Evolutionary conservation across 2,888 invertebrate genomes (phyloP).

Genomic region (Mellilla xanthometata): DNA sequence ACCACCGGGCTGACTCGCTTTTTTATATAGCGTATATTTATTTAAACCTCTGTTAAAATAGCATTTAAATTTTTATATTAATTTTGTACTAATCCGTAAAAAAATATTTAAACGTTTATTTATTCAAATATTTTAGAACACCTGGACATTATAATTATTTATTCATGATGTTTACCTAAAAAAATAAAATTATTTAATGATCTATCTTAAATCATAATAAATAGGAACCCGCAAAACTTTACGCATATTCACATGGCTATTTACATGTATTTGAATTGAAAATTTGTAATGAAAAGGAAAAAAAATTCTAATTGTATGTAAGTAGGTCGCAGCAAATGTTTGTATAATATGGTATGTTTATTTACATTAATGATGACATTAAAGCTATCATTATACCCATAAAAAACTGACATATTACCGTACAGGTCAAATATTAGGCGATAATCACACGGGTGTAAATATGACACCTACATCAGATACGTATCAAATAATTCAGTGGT

Average conservation of each 20-base stretch:
- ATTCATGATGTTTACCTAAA: constrained; percentile 8
- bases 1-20: no score
- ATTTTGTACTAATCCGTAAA: no score
- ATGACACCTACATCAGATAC: background rate
- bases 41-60: no score
- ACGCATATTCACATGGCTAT: constrained; percentile 20
- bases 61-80: no score
- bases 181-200: constrained; percentile 11
- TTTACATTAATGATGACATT: constrained; percentile 42
- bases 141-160: constrained; percentile 6
- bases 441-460: background rate
- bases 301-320: no score
- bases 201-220: constrained; percentile 10
- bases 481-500: no score
- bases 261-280: constrained; percentile 28
- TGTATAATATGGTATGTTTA: no score
- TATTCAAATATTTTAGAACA: background rate
- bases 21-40: no score
- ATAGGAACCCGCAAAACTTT: constrained; percentile 12
- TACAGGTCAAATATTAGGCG: constrained; percentile 2
- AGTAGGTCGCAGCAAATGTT: constrained; percentile 31
- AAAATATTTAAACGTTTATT: no score
- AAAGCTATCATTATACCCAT: constrained; percentile 39
- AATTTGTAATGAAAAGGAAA: no score
- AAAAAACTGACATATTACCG: constrained; percentile 21